Conservation (phyloP, 2,797 vertebrate genomes). For the Setipinna tenuifilis region DNA sequence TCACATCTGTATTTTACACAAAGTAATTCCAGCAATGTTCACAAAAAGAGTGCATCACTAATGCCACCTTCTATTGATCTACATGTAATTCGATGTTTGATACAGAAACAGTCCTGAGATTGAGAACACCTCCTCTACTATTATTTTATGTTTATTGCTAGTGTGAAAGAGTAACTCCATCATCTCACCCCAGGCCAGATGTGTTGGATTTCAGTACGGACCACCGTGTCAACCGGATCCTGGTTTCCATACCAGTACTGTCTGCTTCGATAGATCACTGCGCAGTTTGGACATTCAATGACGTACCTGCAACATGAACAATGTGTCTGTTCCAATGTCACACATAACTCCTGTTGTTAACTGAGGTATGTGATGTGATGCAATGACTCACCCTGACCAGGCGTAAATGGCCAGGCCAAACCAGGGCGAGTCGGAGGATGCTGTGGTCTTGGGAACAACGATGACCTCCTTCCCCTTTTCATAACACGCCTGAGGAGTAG, state of each 20-base stretch:
- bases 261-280: conserved; percentile 94
- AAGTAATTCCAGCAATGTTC: not conserved
- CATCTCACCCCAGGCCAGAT: conserved; percentile 91
- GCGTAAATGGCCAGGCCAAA: conserved; percentile 97
- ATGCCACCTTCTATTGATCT: not conserved
- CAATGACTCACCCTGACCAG: conserved; percentile 94
- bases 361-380: not conserved
- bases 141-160: not conserved
- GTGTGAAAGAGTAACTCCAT: not conserved
- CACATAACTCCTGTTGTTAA: not conserved
- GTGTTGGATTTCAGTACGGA: conserved; percentile 96
- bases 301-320: conserved; percentile 81
- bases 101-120: not conserved
- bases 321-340: not conserved
- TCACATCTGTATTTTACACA: not conserved
- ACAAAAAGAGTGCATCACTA: not conserved
- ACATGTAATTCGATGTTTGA: not conserved
- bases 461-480: conserved; percentile 96
- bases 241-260: conserved; percentile 99
- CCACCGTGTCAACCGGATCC: conserved; percentile 97
- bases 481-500: conserved; percentile 84
- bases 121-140: not conserved
- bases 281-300: conserved; percentile 95
- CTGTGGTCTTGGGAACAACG: conserved; percentile 97
- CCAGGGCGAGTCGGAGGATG: conserved; percentile 98